These are phyloP conservation scores for Bradypus variegatus DNA, from an alignment of 2,797 vertebrate genomes.

Conservation along the genomic window DNA sequence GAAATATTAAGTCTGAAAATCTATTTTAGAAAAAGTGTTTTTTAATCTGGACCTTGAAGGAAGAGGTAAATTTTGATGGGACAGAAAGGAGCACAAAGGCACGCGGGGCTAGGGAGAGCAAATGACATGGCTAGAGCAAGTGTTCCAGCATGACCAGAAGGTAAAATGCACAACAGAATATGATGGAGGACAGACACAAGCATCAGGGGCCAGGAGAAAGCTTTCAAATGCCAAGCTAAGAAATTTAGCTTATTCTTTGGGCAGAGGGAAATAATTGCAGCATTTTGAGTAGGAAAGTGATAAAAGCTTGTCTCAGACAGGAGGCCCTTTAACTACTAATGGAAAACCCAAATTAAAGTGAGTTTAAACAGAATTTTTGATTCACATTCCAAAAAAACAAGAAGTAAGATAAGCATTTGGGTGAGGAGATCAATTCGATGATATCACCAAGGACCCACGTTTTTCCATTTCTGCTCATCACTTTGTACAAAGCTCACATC, in stretches of 20 bases:
- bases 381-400: background rate
- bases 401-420: background rate
- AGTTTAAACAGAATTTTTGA: background rate
- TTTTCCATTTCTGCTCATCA: background rate
- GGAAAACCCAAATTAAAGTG: background rate
- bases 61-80: background rate
- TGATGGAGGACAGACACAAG: background rate
- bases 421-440: background rate
- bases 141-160: background rate
- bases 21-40: background rate
- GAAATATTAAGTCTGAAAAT: slow-evolving; percentile 12
- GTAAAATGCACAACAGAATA: background rate
- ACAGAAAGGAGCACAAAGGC: background rate
- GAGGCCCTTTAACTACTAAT: background rate
- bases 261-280: background rate
- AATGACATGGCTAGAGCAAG: background rate
- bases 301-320: background rate
- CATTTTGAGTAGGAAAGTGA: background rate
- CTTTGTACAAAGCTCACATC: background rate
- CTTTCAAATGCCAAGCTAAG: background rate
- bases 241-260: background rate
- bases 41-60: background rate
- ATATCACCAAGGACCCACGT: background rate
- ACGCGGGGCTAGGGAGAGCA: background rate
- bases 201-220: background rate